These are phyloP conservation scores for Hippocampus zosterae DNA, from an alignment of 2,113 vertebrate species.

Conservation along the genomic window DNA sequence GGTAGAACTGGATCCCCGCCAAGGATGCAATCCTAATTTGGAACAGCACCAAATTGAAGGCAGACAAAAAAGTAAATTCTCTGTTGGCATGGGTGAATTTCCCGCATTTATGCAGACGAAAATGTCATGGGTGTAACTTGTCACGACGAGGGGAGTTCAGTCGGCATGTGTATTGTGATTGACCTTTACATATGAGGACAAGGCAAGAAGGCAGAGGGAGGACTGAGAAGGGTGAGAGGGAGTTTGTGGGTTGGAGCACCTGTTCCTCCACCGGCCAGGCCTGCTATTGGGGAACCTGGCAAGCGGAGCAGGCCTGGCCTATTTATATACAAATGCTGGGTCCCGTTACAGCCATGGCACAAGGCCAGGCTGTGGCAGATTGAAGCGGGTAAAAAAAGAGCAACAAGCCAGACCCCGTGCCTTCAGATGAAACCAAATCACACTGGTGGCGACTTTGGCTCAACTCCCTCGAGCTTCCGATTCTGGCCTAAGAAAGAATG, in stretches of 20 bases:
- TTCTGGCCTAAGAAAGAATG: not conserved
- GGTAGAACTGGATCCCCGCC: not conserved
- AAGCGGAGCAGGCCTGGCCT: conserved; percentile 50
- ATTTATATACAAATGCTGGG: conserved; percentile 66
- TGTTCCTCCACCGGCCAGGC: conserved; percentile 58
- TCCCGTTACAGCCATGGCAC: conserved; percentile 60
- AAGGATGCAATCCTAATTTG: not conserved
- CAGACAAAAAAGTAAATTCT: not conserved
- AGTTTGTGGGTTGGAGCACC: conserved; percentile 51
- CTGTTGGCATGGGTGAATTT: not conserved
- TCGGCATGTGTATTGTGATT: not conserved
- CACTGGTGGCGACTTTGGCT: conserved; percentile 44
- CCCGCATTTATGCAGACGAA: not conserved
- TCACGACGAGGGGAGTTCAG: not conserved
- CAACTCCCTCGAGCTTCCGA: conserved; percentile 18
- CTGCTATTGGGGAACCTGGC: conserved; percentile 61
- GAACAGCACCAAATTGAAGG: not conserved
- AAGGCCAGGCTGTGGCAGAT: conserved; percentile 55
- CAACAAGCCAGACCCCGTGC: conserved; percentile 41
- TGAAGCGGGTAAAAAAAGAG: conserved; percentile 52
- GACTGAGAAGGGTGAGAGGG: conserved; percentile 2
- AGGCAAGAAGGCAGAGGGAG: conserved; percentile 21
- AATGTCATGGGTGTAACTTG: not conserved
- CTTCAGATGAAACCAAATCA: conserved; percentile 54
- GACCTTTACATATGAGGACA: conserved; percentile 30